These are phyloP conservation scores for Fulmarus glacialis DNA, from an alignment of 2,113 vertebrate species.

Conservation along the genomic window DNA sequence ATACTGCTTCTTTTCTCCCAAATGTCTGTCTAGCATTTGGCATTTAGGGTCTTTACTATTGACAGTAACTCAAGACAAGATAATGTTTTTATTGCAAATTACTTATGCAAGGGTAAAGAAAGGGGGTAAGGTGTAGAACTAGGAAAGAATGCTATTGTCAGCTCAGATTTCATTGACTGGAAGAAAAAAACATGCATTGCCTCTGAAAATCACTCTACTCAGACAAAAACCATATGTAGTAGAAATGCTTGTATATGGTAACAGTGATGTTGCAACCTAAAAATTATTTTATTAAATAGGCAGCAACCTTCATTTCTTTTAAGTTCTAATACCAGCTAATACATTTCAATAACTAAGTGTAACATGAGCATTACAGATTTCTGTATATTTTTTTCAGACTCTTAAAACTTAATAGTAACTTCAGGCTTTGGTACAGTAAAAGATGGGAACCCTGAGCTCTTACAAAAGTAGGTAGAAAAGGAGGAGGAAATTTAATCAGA, in stretches of 20 bases:
- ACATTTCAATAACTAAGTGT: background rate
- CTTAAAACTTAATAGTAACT: background rate
- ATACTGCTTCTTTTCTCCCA: background rate
- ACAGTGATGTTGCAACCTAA: background rate
- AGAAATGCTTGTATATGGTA: background rate
- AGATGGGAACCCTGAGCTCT: background rate
- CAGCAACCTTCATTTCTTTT: background rate
- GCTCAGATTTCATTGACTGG: background rate
- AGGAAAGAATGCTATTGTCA: background rate
- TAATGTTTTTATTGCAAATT: background rate
- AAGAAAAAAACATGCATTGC: background rate
- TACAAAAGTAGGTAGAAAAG: background rate
- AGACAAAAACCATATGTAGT: background rate
- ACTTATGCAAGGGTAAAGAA: background rate
- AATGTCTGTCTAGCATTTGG: background rate
- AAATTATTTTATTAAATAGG: background rate
- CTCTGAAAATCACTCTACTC: background rate
- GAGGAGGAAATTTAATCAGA: background rate
- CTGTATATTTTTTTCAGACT: background rate
- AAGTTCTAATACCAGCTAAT: background rate
- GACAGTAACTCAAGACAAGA: background rate
- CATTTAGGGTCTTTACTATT: background rate
- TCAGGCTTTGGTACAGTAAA: background rate
- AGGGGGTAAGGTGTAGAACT: background rate
- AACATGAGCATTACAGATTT: background rate